Conservation (phyloP, 1,140 invertebrate genomes). For the Drosophila busckii region DNA sequence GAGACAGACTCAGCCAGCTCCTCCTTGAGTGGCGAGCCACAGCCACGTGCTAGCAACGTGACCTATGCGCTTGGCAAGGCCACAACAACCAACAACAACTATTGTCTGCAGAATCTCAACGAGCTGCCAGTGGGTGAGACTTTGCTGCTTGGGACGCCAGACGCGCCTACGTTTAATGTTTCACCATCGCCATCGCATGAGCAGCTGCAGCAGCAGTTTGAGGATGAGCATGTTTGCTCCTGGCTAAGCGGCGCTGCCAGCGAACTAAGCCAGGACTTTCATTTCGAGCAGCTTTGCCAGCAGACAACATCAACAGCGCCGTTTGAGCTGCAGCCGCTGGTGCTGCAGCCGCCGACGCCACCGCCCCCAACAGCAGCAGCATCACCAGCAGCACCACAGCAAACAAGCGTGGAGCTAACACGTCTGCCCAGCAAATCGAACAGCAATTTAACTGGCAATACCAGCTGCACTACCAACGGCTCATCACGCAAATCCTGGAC, state of each 20-base stretch:
- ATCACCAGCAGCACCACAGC: background rate
- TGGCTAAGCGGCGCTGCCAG: background rate
- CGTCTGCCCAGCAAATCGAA: no score
- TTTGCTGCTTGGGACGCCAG: conserved; percentile 10
- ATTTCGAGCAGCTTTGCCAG: conserved; percentile 42
- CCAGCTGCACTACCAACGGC: conserved; percentile 10
- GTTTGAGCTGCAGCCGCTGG: conserved; percentile 29
- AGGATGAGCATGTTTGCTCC: conserved; percentile 12
- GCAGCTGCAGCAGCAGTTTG: conserved; percentile 27
- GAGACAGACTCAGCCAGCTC: background rate
- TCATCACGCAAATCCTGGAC: conserved; percentile 33
- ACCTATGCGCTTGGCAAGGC: conserved; percentile 6
- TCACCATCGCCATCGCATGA: no score
- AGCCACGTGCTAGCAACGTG: conserved; percentile 6
- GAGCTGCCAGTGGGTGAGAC: conserved; percentile 7
- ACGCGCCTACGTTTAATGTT: no score
- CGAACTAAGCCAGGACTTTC: background rate
- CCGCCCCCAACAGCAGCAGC: background rate
- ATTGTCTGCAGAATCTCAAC: conserved; percentile 27
- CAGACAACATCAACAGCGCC: conserved; percentile 53
- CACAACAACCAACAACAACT: conserved; percentile 36
- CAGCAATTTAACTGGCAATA: no score
- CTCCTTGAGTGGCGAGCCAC: no score
- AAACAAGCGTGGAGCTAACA: no score
- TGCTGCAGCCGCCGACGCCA: no score